Evolutionary conservation across 2,113 vertebrate genomes (phyloP), one percentile per base, ranked within the genome.

Genomic region (Psittacara wagleri): DNA sequence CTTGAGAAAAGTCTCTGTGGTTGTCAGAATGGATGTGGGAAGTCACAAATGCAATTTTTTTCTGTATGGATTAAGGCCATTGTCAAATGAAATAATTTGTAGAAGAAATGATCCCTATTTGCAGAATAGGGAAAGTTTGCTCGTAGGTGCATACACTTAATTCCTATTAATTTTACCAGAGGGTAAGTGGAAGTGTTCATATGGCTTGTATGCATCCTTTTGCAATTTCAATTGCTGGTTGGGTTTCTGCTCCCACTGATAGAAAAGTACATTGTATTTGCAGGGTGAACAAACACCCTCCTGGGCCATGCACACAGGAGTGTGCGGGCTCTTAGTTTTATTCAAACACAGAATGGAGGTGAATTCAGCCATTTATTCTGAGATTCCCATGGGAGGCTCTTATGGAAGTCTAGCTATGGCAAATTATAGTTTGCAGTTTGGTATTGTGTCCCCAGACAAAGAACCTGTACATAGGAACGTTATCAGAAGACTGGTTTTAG

Each of bases 21-120:
- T 69, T 89, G 37, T 77, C 63, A 88, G 55, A 75, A 61, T 24
- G 7, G 46, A 63, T 8, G 69, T 90, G 86, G 90, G 85, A 96
- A 95, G 29, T 79, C 55, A 51, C 13, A 79, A 69, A 73, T 74
- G 70, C 54, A 19, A 20, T 67, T 95, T 96, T 96, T 93, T 92
- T 37, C 49, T 59, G 46, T 70, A n/a, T 70, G 81, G 67, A 76
- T 87, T 75, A 93, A 70, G 70, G 69, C 51, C 70, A 93, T 61
- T 95, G 90, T 35, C 64, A 85, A 88, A 67, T 29, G 5, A 51
- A 88, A 72, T 46, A 37, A 57, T 67, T 63, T 67, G 33, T 33
- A 44, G 46, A 57, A 48, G 67, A 79, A 64, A 95, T 33, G 51
- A 52, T 88, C 27, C 13, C 51, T 90, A 16, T 83, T 90, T 95